Evolutionary conservation across 1,140 invertebrate genomes (phyloP).

Genomic region (Panonychus citri): DNA sequence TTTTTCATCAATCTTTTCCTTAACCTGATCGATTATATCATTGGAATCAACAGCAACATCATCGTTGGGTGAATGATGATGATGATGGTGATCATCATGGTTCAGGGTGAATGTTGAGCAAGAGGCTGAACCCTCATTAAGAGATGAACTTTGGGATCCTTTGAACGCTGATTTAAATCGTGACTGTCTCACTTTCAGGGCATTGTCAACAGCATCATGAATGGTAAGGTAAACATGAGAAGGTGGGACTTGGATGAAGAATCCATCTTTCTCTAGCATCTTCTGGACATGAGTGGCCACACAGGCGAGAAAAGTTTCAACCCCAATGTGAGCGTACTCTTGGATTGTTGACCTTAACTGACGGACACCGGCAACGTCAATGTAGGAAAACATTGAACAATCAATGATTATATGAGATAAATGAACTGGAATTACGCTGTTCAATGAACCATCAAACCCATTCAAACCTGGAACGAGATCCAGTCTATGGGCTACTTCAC

Average conservation of each 20-base stretch:
- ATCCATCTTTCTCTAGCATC: constrained; percentile 7
- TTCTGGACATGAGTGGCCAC: constrained; percentile 8
- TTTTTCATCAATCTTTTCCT: too few relatives aligned
- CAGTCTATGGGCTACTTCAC: not conserved
- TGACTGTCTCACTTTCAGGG: constrained; percentile 16
- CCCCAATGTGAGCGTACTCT: constrained; percentile 3
- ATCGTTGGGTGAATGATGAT: too few relatives aligned
- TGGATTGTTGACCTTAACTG: not conserved
- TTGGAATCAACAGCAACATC: too few relatives aligned
- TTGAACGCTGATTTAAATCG: constrained; percentile 26
- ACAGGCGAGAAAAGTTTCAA: constrained; percentile 1
- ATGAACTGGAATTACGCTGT: not conserved
- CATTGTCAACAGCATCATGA: constrained; percentile 8
- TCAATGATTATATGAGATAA: constrained; percentile 7
- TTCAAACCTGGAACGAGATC: not conserved
- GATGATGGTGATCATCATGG: too few relatives aligned
- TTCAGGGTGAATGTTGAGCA: too few relatives aligned
- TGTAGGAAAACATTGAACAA: constrained; percentile 11
- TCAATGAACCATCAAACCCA: not conserved
- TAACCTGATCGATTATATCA: too few relatives aligned
- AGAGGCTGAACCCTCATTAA: too few relatives aligned
- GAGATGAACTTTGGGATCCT: too few relatives aligned
- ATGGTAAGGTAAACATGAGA: constrained; percentile 6
- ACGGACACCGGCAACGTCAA: constrained; percentile 7
- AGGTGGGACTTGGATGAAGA: constrained; percentile 2